phyloP scores from a whole-genome alignment of 2,113 vertebrate genomes.

The Alouatta palliata region DNA sequence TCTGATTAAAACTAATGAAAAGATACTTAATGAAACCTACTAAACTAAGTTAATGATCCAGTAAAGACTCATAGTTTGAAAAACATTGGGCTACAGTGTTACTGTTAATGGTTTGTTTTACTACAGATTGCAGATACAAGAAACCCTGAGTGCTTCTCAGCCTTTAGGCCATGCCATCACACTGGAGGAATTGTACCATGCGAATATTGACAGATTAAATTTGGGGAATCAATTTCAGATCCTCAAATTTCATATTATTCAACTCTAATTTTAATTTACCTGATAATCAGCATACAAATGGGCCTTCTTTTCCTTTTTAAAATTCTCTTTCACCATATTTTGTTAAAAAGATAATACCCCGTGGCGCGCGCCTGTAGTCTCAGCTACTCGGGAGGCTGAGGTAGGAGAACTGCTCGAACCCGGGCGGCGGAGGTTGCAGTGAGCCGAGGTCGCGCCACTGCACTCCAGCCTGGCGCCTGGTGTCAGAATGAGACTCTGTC shows the following conservation, averaged over 20 bases:
- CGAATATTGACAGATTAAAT: background rate
- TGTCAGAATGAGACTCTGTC: too few species aligned
- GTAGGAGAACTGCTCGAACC: too few species aligned
- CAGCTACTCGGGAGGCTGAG: too few species aligned
- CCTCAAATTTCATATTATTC: background rate
- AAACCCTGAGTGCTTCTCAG: background rate
- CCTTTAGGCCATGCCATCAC: too few species aligned
- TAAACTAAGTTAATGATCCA: background rate
- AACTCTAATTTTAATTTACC: background rate
- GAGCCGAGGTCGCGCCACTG: too few species aligned
- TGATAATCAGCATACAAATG: background rate
- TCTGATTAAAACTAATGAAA: background rate
- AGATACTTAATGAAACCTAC: background rate
- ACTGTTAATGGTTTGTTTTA: background rate
- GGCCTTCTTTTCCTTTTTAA: background rate
- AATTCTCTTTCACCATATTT: background rate
- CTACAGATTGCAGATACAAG: background rate
- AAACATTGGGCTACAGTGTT: background rate
- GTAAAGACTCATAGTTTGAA: background rate
- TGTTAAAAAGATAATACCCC: background rate
- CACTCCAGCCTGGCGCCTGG: too few species aligned
- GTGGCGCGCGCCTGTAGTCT: too few species aligned
- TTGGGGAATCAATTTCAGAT: background rate
- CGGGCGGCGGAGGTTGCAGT: too few species aligned
- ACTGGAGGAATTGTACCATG: background rate